phyloP scores from a whole-genome alignment of 2,113 vertebrate genomes.

The Pseudolaguvia tuberculata region DNA sequence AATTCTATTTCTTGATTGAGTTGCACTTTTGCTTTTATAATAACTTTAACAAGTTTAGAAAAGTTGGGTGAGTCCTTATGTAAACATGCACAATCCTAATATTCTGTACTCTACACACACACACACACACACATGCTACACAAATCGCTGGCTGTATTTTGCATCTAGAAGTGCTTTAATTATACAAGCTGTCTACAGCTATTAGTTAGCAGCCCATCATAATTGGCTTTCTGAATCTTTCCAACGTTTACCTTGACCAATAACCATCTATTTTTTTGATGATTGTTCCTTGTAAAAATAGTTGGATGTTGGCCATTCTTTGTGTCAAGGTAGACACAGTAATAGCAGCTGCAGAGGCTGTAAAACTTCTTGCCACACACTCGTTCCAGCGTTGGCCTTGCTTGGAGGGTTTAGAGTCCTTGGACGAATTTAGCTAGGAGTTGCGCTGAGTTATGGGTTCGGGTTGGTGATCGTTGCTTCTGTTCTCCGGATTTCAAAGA shows the following conservation, averaged over 20 bases:
- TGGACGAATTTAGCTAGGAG: slow-evolving; percentile 20
- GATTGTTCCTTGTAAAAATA: slow-evolving; percentile 29
- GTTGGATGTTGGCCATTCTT: slow-evolving; percentile 26
- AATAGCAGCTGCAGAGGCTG: slow-evolving; percentile 26
- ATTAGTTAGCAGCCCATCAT: neutral
- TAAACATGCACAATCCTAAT: too few relatives aligned
- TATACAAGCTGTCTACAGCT: neutral
- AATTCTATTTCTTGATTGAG: too few relatives aligned
- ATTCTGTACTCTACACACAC: neutral
- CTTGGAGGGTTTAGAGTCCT: slow-evolving; percentile 23
- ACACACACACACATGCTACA: too few relatives aligned
- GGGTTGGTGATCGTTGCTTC: neutral
- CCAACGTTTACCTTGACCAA: neutral
- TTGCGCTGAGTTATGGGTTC: slow-evolving; percentile 2
- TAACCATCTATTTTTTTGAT: neutral
- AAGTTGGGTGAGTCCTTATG: too few relatives aligned
- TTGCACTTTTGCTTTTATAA: too few relatives aligned
- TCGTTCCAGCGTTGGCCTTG: slow-evolving; percentile 4
- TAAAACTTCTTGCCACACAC: slow-evolving; percentile 13
- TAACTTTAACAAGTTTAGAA: too few relatives aligned
- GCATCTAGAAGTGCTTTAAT: neutral
- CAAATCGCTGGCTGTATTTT: neutral
- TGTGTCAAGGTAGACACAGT: slow-evolving; percentile 27
- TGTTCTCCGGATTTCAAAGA: slow-evolving; percentile 10
- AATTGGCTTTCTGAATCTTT: too few relatives aligned